These are phyloP conservation scores for Apomyelois bistriatella DNA, from an alignment of 2,888 invertebrate species.

Conservation along the genomic window DNA sequence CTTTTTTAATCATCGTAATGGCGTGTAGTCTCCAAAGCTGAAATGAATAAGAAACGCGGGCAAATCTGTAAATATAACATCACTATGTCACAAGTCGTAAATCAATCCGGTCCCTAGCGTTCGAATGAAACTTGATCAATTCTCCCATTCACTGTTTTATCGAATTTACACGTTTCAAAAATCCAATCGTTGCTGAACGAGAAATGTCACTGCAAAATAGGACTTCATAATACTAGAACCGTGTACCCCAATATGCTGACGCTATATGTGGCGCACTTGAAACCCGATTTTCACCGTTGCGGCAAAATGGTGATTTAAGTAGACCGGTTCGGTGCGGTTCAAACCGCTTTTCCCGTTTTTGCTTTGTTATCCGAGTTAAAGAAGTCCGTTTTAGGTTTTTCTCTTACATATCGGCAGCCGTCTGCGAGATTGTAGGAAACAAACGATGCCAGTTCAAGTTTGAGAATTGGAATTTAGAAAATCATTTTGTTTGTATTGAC, in stretches of 20 bases:
- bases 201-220: conserved; percentile 73
- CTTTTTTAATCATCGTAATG: neutral
- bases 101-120: conserved; percentile 19
- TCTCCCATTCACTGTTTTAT: conserved; percentile 53
- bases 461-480: neutral
- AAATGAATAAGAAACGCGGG: neutral
- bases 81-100: conserved; percentile 14
- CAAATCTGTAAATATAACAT: conserved; percentile 3
- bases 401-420: conserved; percentile 5
- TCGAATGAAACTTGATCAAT: conserved; percentile 40
- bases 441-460: conserved; percentile 1
- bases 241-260: conserved; percentile 68
- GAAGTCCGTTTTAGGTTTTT: conserved; percentile 12
- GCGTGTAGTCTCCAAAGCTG: neutral
- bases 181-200: conserved; percentile 72
- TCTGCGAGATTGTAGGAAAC: conserved; percentile 10
- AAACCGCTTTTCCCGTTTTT: conserved; percentile 16
- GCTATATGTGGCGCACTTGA: conserved; percentile 48
- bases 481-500: neutral
- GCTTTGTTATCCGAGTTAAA: conserved; percentile 13
- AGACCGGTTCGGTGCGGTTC: conserved; percentile 27
- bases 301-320: conserved; percentile 53
- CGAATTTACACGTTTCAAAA: conserved; percentile 75
- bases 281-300: conserved; percentile 65
- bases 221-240: conserved; percentile 70